phyloP scores from a whole-genome alignment of 1,140 invertebrate genomes.

The Steinernema khuongi region DNA sequence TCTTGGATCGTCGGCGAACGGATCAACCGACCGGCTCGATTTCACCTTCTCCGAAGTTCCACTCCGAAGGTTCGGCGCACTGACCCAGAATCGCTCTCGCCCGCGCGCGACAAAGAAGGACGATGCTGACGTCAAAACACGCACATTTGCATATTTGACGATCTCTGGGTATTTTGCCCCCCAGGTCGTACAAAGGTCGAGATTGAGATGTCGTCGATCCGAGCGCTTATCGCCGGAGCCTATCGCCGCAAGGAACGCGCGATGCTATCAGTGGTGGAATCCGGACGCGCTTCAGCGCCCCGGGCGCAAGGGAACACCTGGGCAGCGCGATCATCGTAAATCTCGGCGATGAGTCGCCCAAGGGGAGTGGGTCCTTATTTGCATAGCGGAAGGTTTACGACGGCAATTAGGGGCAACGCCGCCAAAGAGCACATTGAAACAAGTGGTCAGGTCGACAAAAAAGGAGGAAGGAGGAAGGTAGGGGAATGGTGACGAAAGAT shows the following conservation, averaged over 20 bases:
- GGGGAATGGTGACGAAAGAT: no score
- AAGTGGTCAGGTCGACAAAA: no score
- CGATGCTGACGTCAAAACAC: slow-evolving; percentile 6
- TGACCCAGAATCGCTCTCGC: slow-evolving; percentile 13
- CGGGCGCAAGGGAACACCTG: background rate
- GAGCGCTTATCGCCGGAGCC: background rate
- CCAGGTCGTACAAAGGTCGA: no score
- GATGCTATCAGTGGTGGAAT: background rate
- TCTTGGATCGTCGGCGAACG: background rate
- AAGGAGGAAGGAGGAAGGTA: no score
- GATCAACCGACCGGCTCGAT: background rate
- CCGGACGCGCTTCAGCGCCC: background rate
- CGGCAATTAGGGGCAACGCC: no score
- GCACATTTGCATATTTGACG: background rate
- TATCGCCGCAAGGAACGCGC: background rate
- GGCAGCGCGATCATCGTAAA: background rate
- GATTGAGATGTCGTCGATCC: background rate
- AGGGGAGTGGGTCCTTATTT: background rate
- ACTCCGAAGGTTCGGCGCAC: background rate
- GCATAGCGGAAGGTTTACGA: background rate
- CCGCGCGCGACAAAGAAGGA: background rate
- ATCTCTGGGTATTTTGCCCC: background rate
- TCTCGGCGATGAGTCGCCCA: background rate
- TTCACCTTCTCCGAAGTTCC: background rate
- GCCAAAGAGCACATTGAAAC: no score